Conservation (phyloP, 2,113 vertebrate species). For the Sapayoa aenigma region DNA sequence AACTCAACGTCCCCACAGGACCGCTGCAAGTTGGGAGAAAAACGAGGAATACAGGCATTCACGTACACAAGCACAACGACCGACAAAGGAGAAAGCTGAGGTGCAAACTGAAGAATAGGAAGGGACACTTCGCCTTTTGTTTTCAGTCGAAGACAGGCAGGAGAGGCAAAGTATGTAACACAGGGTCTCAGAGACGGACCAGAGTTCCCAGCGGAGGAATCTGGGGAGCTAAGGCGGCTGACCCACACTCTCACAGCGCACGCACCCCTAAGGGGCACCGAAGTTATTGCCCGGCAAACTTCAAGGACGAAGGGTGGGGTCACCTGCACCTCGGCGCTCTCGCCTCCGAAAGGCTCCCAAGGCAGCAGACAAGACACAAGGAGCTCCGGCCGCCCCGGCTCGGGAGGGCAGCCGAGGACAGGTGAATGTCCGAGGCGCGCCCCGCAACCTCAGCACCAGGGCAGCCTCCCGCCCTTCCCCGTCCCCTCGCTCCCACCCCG, state of each 20-base stretch:
- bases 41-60: neutral
- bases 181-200: neutral
- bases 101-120: neutral
- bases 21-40: neutral
- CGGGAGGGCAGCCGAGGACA: too few species aligned
- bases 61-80: neutral
- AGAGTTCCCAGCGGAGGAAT: neutral
- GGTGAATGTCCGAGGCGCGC: neutral
- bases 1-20: neutral
- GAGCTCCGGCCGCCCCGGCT: too few species aligned
- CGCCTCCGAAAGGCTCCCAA: neutral
- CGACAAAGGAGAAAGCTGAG: neutral
- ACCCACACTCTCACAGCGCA: too few species aligned
- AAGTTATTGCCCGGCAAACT: conserved; percentile 42
- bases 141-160: neutral
- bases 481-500: too few species aligned
- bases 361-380: neutral
- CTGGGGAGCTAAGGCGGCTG: neutral
- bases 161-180: neutral
- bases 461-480: too few species aligned
- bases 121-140: neutral
- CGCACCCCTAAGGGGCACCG: neutral
- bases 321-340: neutral
- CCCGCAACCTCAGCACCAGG: neutral
- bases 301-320: neutral